These are phyloP conservation scores for Meles meles DNA, from an alignment of 2,113 vertebrate genomes.

Conservation along the genomic window DNA sequence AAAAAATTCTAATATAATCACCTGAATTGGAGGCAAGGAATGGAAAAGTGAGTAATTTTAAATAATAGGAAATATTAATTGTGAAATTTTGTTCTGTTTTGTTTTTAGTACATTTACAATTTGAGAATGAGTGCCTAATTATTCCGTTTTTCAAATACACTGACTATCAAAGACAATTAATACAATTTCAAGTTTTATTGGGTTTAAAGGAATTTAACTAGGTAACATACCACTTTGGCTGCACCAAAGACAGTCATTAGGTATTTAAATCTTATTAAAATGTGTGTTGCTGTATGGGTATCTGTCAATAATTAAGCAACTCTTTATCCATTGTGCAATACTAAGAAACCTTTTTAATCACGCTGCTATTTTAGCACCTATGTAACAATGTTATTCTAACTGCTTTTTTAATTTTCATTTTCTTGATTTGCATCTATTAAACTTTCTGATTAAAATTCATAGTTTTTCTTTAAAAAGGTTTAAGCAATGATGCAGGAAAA, in stretches of 20 bases:
- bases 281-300: conserved; percentile 2
- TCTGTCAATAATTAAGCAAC: conserved; percentile 37
- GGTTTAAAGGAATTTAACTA: conserved; percentile 26
- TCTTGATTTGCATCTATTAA: conserved; percentile 66
- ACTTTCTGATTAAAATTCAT: conserved; percentile 65
- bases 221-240: not conserved
- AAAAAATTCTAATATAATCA: not conserved
- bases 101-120: not conserved
- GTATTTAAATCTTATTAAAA: conserved; percentile 42
- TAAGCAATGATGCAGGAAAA: conserved; percentile 34
- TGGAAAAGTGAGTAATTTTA: not conserved
- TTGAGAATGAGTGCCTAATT: not conserved
- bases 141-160: conserved; percentile 16
- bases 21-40: not conserved
- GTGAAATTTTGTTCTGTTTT: not conserved
- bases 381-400: conserved; percentile 12
- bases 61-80: not conserved
- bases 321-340: conserved; percentile 33
- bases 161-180: not conserved
- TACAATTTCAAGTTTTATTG: not conserved
- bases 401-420: conserved; percentile 61
- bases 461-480: conserved; percentile 58
- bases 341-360: conserved; percentile 57
- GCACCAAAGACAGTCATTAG: not conserved
- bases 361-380: not conserved